Evolutionary conservation across 2,888 invertebrate species (phyloP), one percentile per base, ranked within the genome.

Genomic region (Synanthedon formicaeformis): DNA sequence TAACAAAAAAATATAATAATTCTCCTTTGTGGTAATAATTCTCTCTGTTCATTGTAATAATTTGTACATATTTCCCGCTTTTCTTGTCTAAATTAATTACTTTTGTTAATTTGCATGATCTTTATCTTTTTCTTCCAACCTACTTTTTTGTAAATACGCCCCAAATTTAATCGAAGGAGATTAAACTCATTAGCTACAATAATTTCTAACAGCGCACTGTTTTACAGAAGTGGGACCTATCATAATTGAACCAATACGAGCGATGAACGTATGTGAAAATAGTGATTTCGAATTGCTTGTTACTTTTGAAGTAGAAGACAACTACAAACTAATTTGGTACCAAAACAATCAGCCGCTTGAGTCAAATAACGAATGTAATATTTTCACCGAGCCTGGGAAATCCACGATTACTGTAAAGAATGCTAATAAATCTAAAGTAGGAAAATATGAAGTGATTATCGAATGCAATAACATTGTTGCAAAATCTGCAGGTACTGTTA

Each of bases 371-470:
- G 90, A 92, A 58, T 90, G 90, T 56, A 73, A 81, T 41, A 90
- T 94, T 52, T 78, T 81, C 5, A 88, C 86, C 16, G 88, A 90
- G 58, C 90, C 91, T 55, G 91, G 89, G 50, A 90, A 85, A 57
- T 93, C 94, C 0, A 89, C 81, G 49, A 80, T 96, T 27, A 89
- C 79, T 60, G 90, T 96, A 56, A 82, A 89, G 41, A 91, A 93
- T 59, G 89, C 91, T 63, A 90, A 91, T 49, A 92, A 92, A 72
- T 92, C 92, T 67, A 93, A 94, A 70, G 90, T 91, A 56, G 97
- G 97, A 34, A 96, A 95, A 78, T 97, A 96, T 77, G 96, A 96
- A 88, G 92, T 96, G 12, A 88, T 92, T 27, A 92, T 95, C n/a
- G 90, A 91, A 65, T 95, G 94, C 78, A 89, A 90, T 55, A 91